phyloP scores from a whole-genome alignment of 1,140 invertebrate species.

The Eupeodes corollae region DNA sequence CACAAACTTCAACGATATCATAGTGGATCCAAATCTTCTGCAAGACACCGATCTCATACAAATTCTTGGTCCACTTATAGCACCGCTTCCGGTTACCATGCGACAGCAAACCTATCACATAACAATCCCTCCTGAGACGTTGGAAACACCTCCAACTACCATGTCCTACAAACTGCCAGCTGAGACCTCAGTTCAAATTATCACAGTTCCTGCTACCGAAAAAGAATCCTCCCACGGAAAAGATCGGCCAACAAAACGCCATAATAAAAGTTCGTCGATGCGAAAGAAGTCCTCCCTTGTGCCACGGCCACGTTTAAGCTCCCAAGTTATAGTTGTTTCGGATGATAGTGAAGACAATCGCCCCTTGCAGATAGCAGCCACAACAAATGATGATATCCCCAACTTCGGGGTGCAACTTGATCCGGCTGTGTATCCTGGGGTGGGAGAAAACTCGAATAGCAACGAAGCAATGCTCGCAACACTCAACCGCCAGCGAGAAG shows the following conservation, averaged over 20 bases:
- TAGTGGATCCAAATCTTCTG: conserved; percentile 29
- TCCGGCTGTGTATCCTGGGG: conserved; percentile 11
- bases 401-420: conserved; percentile 16
- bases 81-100: conserved; percentile 16
- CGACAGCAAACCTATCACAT: conserved; percentile 5
- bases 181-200: conserved; percentile 27
- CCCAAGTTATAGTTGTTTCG: neutral
- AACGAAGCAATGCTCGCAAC: conserved; percentile 19
- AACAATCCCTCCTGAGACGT: conserved; percentile 9
- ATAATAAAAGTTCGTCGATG: neutral
- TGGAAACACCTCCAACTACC: conserved; percentile 5
- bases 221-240: neutral
- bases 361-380: neutral
- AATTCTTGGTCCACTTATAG: conserved; percentile 26
- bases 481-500: conserved; percentile 14
- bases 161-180: conserved; percentile 32
- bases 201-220: neutral
- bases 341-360: conserved; percentile 1
- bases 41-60: conserved; percentile 34
- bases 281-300: no score
- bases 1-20: conserved; percentile 27
- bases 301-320: no score
- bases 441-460: neutral
- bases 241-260: conserved; percentile 10
- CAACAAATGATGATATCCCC: conserved; percentile 17